A percentile compares a stretch with the other conserved stretches of the same genome.
These are phyloP conservation scores for Mesocricetus auratus DNA, from an alignment of 2,113 vertebrate genomes.

Conservation along the genomic window DNA sequence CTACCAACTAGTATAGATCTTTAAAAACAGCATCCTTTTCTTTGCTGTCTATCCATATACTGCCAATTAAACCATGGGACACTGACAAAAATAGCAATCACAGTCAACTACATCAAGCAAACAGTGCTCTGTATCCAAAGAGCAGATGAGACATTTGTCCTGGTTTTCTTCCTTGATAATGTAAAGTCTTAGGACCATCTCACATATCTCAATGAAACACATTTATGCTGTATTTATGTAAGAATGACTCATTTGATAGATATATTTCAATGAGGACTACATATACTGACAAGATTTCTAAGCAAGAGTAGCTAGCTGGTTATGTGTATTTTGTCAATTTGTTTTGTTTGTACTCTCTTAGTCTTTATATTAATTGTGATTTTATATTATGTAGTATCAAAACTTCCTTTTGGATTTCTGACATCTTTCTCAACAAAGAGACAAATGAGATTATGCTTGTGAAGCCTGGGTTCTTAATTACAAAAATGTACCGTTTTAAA, in stretches of 20 bases:
- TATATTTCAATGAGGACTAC: constrained; percentile 9
- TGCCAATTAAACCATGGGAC: constrained; percentile 38
- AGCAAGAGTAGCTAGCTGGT: constrained; percentile 40
- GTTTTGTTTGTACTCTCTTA: constrained; percentile 48
- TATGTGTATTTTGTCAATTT: neutral
- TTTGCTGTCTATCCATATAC: constrained; percentile 18
- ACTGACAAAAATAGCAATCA: constrained; percentile 27
- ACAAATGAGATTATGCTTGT: constrained; percentile 45
- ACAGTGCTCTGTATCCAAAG: neutral
- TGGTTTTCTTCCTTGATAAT: constrained; percentile 46
- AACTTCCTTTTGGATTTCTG: neutral
- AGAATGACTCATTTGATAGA: constrained; percentile 55
- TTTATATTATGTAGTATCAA: constrained; percentile 45
- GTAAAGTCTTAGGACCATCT: constrained; percentile 34
- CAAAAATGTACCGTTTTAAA: neutral
- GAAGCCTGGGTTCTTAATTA: neutral
- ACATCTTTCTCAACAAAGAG: neutral
- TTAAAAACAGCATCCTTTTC: constrained; percentile 37
- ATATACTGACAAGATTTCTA: neutral
- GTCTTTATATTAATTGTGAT: constrained; percentile 66
- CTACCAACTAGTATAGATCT: neutral
- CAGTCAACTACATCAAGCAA: neutral
- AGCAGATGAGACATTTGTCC: neutral
- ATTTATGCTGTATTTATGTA: constrained; percentile 30
- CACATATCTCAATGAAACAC: constrained; percentile 46